Evolutionary conservation across 2,113 vertebrate genomes (phyloP).

Genomic region (Clarias magur): DNA sequence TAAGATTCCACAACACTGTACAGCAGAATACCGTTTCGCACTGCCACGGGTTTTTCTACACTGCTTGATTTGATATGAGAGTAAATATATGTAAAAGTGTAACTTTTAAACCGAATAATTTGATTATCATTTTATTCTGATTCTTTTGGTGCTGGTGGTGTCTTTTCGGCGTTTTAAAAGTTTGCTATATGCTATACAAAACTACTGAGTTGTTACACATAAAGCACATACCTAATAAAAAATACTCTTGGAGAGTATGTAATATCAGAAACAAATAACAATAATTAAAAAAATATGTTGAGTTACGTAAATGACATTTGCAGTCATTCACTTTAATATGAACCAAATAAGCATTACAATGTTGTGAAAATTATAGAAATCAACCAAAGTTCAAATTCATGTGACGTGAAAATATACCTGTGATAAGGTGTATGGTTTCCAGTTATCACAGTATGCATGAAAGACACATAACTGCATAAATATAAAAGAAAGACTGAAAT

Average conservation of each 20-base stretch:
- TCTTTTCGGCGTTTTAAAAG: neutral
- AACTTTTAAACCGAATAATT: neutral
- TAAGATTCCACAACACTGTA: slow-evolving; percentile 47
- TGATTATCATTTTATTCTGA: neutral
- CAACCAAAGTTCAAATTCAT: too few relatives aligned
- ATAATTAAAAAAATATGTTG: neutral
- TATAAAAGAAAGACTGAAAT: too few relatives aligned
- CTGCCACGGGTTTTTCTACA: neutral
- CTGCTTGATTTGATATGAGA: neutral
- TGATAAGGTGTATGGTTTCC: too few relatives aligned
- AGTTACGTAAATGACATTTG: neutral
- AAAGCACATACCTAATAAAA: neutral
- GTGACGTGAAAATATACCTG: too few relatives aligned
- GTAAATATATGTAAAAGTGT: neutral
- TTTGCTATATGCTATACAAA: neutral
- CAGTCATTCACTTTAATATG: neutral
- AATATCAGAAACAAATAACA: neutral
- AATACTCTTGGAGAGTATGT: neutral
- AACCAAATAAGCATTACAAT: too few relatives aligned
- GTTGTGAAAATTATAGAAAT: too few relatives aligned
- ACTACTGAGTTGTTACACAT: neutral
- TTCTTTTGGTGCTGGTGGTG: neutral
- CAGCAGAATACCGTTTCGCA: slow-evolving; percentile 33
- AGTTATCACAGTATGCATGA: too few relatives aligned
- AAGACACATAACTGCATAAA: too few relatives aligned